phyloP scores from a whole-genome alignment of 2,113 vertebrate genomes.

The Prolemur simus region DNA sequence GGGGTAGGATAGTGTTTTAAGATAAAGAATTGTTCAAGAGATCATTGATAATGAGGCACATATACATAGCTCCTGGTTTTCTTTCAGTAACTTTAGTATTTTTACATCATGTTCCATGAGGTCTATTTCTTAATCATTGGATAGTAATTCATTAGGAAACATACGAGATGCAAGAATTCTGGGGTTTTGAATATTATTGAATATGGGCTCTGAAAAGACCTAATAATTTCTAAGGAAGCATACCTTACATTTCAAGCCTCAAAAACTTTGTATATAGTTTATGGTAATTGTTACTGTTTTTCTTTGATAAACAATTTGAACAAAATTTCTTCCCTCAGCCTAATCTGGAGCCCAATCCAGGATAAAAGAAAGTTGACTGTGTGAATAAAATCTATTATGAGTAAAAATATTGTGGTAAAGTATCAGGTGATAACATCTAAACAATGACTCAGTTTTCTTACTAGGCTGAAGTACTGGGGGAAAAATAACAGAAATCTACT shows the following conservation, averaged over 20 bases:
- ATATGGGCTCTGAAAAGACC: background rate
- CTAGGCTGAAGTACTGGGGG: background rate
- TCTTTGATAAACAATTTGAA: background rate
- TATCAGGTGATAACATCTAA: background rate
- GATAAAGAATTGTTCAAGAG: background rate
- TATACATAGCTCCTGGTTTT: rapidly evolving
- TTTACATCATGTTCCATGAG: background rate
- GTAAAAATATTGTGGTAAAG: background rate
- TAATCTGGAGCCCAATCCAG: background rate
- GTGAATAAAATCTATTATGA: background rate
- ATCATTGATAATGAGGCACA: background rate
- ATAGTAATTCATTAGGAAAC: background rate
- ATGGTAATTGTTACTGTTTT: background rate
- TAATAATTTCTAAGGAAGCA: background rate
- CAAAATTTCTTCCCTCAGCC: background rate
- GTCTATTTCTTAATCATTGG: background rate
- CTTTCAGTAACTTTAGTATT: background rate
- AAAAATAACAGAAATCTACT: background rate
- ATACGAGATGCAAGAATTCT: background rate
- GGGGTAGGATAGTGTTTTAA: background rate
- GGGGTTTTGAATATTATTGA: background rate
- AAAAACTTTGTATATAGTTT: background rate
- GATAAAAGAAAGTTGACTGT: background rate
- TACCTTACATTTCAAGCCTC: background rate
- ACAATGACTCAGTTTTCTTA: background rate